Evolutionary conservation across 2,113 vertebrate genomes (phyloP).

Genomic region (Penelope pileata): DNA sequence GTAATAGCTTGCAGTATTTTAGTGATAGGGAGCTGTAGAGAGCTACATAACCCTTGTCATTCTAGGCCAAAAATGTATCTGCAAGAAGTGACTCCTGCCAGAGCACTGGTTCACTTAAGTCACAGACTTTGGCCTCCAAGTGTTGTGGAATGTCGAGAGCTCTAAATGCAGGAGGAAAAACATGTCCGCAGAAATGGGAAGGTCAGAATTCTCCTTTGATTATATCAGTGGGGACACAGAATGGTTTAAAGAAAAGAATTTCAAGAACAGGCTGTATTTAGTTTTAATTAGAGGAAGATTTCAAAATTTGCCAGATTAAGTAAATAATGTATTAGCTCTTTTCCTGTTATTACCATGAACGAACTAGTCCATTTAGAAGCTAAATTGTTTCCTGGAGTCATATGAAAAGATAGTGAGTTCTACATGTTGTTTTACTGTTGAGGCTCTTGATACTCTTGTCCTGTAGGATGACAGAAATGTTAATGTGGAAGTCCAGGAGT

Average conservation of each 20-base stretch:
- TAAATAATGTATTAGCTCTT: not conserved
- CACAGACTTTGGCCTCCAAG: constrained; percentile 19
- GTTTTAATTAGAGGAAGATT: constrained; percentile 32
- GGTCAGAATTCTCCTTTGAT: not conserved
- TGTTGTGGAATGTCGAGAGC: constrained; percentile 33
- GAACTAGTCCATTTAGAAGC: not conserved
- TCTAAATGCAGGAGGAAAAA: constrained; percentile 38
- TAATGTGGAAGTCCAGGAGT: not conserved
- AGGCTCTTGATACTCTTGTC: not conserved
- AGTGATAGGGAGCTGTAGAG: not conserved
- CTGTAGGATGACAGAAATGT: not conserved
- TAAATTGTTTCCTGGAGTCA: not conserved
- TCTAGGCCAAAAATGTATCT: constrained; percentile 34
- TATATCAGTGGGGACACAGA: not conserved
- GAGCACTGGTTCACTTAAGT: constrained; percentile 17
- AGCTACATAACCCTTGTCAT: not conserved
- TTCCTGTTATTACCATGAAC: not conserved
- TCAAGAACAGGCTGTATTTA: constrained; percentile 24
- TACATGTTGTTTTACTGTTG: not conserved
- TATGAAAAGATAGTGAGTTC: not conserved
- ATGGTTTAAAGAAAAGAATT: constrained; percentile 34
- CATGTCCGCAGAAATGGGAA: constrained; percentile 6
- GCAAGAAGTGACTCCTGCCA: constrained; percentile 23
- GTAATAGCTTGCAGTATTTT: constrained; percentile 9
- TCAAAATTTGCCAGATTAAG: constrained; percentile 5